Conservation (phyloP, 2,797 vertebrate species). For the Pseudomugil tenellus region DNA sequence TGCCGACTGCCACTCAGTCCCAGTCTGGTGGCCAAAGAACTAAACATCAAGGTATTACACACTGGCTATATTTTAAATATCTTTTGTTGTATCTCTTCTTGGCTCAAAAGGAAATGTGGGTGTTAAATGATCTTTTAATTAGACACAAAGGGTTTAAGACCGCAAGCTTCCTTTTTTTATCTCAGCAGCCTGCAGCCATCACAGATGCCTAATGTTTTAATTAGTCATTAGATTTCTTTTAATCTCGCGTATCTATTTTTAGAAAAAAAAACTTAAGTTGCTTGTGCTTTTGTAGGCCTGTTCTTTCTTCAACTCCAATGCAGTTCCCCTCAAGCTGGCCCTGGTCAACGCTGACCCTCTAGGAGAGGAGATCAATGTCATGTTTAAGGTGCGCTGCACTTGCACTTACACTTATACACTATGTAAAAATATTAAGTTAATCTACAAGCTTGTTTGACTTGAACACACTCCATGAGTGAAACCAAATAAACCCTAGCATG, state of each 20-base stretch:
- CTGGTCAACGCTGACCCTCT: constrained; percentile 93
- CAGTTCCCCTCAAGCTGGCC: constrained; percentile 92
- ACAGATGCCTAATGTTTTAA: background rate
- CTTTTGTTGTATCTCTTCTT: background rate
- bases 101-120: background rate
- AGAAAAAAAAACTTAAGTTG: background rate
- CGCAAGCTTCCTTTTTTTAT: background rate
- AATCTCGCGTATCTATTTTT: background rate
- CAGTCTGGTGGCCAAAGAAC: constrained; percentile 93
- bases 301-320: constrained; percentile 99
- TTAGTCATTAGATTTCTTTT: background rate
- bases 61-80: background rate
- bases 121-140: constrained; percentile 1
- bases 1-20: constrained; percentile 93
- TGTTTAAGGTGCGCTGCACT: constrained; percentile 97
- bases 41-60: constrained; percentile 91
- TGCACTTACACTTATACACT: constrained; percentile 3
- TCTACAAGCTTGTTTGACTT: background rate
- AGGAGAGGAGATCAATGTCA: constrained; percentile 97
- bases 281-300: constrained; percentile 84
- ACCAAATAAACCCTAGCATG: background rate
- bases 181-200: constrained; percentile 7
- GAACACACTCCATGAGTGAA: background rate
- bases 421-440: background rate
- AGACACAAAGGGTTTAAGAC: constrained; percentile 7